A percentile compares a stretch with the other conserved stretches of the same genome.
Evolutionary conservation across 2,888 invertebrate genomes (phyloP).

Genomic region (Lampropteryx suffumata): DNA sequence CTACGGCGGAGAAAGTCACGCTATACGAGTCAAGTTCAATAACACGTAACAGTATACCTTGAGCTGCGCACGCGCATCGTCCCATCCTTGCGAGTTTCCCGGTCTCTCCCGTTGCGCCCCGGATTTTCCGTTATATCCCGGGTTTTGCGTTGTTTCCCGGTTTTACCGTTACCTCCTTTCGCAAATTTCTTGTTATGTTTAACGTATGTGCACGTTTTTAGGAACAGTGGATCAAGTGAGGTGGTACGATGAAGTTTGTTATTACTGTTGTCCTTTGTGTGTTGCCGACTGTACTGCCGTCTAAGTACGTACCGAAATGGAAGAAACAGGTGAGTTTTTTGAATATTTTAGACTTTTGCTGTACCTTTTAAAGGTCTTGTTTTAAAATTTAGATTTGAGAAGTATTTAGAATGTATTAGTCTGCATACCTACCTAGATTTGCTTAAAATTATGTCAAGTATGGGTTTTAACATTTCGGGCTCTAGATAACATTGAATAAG

Average conservation of each 20-base stretch:
- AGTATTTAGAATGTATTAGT: too few species aligned
- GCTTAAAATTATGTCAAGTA: too few species aligned
- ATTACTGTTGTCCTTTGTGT: constrained; percentile 51
- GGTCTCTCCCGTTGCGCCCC: constrained; percentile 17
- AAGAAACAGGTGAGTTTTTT: constrained; percentile 86
- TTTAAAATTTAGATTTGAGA: constrained; percentile 4
- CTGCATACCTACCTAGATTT: too few species aligned
- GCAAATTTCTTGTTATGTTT: neutral
- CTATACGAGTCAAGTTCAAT: constrained; percentile 71
- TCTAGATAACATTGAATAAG: too few species aligned
- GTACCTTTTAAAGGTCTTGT: neutral
- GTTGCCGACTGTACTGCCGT: constrained; percentile 59
- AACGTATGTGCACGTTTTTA: constrained; percentile 3
- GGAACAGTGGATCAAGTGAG: constrained; percentile 8
- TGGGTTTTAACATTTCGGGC: too few species aligned
- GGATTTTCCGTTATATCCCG: constrained; percentile 6
- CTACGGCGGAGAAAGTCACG: constrained; percentile 70
- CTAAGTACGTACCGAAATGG: constrained; percentile 89
- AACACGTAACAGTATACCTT: constrained; percentile 70
- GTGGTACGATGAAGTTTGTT: constrained; percentile 46
- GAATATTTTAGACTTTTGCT: neutral
- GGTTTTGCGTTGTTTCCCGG: neutral
- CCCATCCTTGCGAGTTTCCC: constrained; percentile 24
- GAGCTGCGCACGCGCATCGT: constrained; percentile 47
- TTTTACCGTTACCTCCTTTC: neutral